Evolutionary conservation across 2,797 vertebrate genomes (phyloP), one percentile per base, ranked within the genome.

Genomic region (Thamnophis elegans): DNA sequence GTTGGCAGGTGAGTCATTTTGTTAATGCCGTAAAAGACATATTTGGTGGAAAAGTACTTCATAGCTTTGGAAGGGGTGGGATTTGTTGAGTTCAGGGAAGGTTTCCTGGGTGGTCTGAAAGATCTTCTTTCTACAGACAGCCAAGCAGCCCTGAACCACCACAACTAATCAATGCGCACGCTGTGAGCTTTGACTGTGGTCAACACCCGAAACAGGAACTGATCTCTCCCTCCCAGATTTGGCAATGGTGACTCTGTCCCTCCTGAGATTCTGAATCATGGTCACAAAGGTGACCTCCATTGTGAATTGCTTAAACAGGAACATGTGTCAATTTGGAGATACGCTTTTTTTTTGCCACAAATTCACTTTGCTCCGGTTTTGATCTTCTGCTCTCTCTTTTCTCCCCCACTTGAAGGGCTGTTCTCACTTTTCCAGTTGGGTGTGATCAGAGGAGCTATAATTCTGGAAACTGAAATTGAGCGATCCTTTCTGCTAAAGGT

Each of bases 1-100:
- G 87, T 94, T 91, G 96, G 95, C 96, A 96, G 95, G 95, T 93
- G 94, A 94, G 94, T 68, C 93, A 91, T 93, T 62, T 95, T 89
- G 90, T 94, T 91, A 91, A 93, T 65, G 14, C 95, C 88, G 60
- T 92, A 36, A 94, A 95, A 94, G 94, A 94, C 96, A 94, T 96
- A 94, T 96, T 94, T 95, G 91, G 92, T 16, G 91, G 95, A 93
- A 95, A 94, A 53, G 93, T 95, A 95, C 95, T 95, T 90, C 47
- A 95, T 90, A 94, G 85, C 93, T 73, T 93, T 54, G 91, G 78
- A 90, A 86, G 93, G 93, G 93, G 94, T 95, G 94, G 93, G 92
- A 93, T 91, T 95, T 93, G 88, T 60, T 26, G 32, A 60, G 88
- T n/a, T 47, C 14, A 55, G 16, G 5, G 32, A 85, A 11, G 3